phyloP scores from a whole-genome alignment of 2,888 invertebrate species.

The Lacanobia oleracea region DNA sequence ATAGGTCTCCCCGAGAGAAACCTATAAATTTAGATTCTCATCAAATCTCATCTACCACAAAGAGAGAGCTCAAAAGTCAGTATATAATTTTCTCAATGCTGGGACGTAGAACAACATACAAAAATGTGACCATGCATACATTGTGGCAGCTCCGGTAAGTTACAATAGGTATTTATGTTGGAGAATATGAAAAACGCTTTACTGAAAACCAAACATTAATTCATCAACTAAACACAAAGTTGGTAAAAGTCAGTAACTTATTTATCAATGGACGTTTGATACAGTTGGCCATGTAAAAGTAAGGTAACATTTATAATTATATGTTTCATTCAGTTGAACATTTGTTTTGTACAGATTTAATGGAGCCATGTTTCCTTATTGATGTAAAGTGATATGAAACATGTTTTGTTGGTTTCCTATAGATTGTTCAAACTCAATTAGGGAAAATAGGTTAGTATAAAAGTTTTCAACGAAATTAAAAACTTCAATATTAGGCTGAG shows the following conservation, averaged over 20 bases:
- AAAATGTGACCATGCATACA: too few species aligned
- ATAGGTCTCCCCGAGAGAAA: too few species aligned
- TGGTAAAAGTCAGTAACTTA: slow-evolving; percentile 8
- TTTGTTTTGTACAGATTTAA: slow-evolving; percentile 31
- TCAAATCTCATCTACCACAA: too few species aligned
- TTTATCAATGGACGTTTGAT: slow-evolving; percentile 17
- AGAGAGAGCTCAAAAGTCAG: too few species aligned
- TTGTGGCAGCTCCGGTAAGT: too few species aligned
- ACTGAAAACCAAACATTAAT: slow-evolving; percentile 9
- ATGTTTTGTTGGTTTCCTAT: slow-evolving; percentile 13
- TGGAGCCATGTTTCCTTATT: slow-evolving; percentile 34
- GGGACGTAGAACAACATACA: too few species aligned
- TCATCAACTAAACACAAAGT: slow-evolving; percentile 5
- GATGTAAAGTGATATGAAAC: slow-evolving; percentile 33
- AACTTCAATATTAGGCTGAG: not conserved
- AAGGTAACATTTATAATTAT: slow-evolving; percentile 31
- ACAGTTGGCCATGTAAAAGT: slow-evolving; percentile 17
- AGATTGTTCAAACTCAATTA: slow-evolving; percentile 33
- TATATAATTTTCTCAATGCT: too few species aligned
- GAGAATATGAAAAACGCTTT: not conserved
- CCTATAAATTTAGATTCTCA: too few species aligned
- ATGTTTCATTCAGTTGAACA: slow-evolving; percentile 36
- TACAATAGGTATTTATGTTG: not conserved
- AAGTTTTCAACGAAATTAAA: slow-evolving; percentile 19
- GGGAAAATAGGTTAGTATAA: slow-evolving; percentile 12